These are phyloP conservation scores for Lasius fuliginosus DNA, from an alignment of 2,888 invertebrate species.

Conservation along the genomic window DNA sequence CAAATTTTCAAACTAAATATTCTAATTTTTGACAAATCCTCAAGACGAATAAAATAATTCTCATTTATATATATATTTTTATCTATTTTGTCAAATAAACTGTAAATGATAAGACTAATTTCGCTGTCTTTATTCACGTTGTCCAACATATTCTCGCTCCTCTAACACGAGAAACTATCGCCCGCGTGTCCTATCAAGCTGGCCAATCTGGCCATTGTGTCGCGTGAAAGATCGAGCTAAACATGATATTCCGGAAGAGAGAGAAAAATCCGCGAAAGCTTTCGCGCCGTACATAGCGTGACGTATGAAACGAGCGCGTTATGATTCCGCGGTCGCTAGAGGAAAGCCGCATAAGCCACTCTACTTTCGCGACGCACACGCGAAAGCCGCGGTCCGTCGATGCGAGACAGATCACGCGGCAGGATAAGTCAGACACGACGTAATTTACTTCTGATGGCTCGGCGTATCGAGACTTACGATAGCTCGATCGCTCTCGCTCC, in stretches of 20 bases:
- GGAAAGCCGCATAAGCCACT: conserved; percentile 50
- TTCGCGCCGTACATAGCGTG: conserved; percentile 6
- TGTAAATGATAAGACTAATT: background rate
- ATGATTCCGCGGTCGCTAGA: conserved; percentile 44
- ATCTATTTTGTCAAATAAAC: background rate
- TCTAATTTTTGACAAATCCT: background rate
- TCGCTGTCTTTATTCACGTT: background rate
- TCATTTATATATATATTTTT: background rate
- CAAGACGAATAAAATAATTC: background rate
- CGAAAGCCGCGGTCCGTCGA: conserved; percentile 56
- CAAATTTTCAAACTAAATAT: background rate
- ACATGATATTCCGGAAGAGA: conserved; percentile 21
- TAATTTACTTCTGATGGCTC: conserved; percentile 63
- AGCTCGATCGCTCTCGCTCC: conserved; percentile 54
- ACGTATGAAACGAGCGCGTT: conserved; percentile 35
- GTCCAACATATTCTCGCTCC: background rate
- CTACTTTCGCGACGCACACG: conserved; percentile 60
- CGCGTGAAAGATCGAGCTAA: conserved; percentile 19
- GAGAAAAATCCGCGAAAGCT: conserved; percentile 25
- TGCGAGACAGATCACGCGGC: conserved; percentile 57
- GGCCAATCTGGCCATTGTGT: conserved; percentile 16
- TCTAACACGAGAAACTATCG: conserved; percentile 10
- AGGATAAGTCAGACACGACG: conserved; percentile 63
- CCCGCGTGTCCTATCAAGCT: background rate
- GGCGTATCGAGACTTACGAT: conserved; percentile 59